Base-by-base conservation (phyloP, 2,797 vertebrate species). In the Micropoecilia bifurca region DNA sequence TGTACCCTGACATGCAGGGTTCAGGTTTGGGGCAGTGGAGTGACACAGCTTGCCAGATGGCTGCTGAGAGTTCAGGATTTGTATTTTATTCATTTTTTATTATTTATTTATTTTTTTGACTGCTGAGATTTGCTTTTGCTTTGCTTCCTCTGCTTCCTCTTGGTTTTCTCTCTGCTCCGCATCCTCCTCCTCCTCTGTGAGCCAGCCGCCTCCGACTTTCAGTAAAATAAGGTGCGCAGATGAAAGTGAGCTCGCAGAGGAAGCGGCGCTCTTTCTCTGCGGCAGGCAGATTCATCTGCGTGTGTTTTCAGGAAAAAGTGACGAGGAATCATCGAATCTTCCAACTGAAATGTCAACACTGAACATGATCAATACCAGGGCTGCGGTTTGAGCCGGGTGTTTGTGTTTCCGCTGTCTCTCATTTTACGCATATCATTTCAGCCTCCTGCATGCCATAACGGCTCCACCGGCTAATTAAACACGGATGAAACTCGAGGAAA, bases 391-490 rank as follows among this genome's bases (percentile, higher is more conserved):
- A 43, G 39, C 66, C 13, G 1, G 22, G 39, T 69, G 66, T 69
- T 69, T 69, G 66, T 69, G 36, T 69, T 69, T 69, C 66, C 39
- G 33, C 48, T 7, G 48, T 39, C 36, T 39, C 36, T n/a, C 30
- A 55, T 73, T 69, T 73, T 33, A 50, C 33, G 53, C 47, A 39
- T 25, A 20, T 39, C 48, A 74, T 72, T 14, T 72, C 41, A 47
- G n/a, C 46, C 18, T 72, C 71, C 71, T 72, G 33, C 46, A 22
- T 39, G 18, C 28, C 8, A 22, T 39, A 53, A n/a, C 22, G 10
- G 48, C 72, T 74, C 10, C 22, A 74, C 30, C 48, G 14, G 33
- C 72, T 74, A 74, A 74, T 74, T 74, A 74, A 74, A 55, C 48
- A 53, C 13, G 50, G 48, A n/a, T 16, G 33, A 55, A 74, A 74